Percentiles rank a stretch among this genome's conserved stretches.
These are phyloP conservation scores for Austrofundulus limnaeus DNA, from an alignment of 2,113 vertebrate species.

Conservation along the genomic window DNA sequence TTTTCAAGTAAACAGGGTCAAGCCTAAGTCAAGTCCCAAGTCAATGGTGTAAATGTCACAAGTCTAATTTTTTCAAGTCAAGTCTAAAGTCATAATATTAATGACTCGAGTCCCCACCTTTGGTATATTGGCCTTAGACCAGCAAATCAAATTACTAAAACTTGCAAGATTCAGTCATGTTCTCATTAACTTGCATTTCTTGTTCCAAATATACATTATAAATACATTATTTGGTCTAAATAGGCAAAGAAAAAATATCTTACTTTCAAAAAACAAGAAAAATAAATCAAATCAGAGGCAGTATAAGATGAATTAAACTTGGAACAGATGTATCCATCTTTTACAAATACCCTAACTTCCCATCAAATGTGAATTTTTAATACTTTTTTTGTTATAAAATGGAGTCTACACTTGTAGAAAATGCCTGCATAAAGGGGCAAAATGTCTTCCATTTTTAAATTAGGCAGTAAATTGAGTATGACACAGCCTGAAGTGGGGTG, in stretches of 20 bases:
- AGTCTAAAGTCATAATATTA: too few relatives aligned
- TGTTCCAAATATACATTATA: not conserved
- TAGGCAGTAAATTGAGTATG: conserved; percentile 41
- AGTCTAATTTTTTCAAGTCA: too few relatives aligned
- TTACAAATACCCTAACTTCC: conserved; percentile 21
- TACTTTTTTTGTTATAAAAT: not conserved
- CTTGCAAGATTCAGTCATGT: not conserved
- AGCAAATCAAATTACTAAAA: not conserved
- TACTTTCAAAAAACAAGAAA: not conserved
- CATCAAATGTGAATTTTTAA: not conserved
- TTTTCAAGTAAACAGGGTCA: too few relatives aligned
- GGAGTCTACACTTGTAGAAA: not conserved
- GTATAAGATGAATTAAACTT: conserved; percentile 26
- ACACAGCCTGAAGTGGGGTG: too few relatives aligned
- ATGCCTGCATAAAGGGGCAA: conserved; percentile 25
- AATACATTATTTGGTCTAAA: not conserved
- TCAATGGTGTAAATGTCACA: too few relatives aligned
- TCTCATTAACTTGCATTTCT: not conserved
- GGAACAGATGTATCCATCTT: conserved; percentile 24
- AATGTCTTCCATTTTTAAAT: conserved; percentile 44
- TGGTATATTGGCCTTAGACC: too few relatives aligned
- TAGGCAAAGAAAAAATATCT: not conserved
- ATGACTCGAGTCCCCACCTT: too few relatives aligned
- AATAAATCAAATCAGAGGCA: conserved; percentile 3
- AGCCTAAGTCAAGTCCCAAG: too few relatives aligned